Evolutionary conservation across 2,797 vertebrate species (phyloP).

Genomic region (Phoxinus dragarum): DNA sequence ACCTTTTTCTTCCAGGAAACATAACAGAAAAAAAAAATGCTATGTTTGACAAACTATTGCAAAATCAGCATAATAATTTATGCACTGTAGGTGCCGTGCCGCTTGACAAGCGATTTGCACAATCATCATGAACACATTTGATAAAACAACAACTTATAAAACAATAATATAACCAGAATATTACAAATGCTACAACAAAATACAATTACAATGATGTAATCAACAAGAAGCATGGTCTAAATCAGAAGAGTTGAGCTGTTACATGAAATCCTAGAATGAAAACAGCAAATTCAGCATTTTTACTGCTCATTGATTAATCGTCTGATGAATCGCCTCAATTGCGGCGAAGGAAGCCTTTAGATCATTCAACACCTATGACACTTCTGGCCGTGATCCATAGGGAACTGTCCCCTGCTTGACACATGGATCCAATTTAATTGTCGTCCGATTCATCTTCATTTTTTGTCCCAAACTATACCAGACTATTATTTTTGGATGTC

Average conservation of each 20-base stretch:
- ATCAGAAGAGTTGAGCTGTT: neutral
- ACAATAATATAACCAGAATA: neutral
- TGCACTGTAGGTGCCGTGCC: neutral
- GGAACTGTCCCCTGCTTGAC: constrained; percentile 6
- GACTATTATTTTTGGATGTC: constrained; percentile 34
- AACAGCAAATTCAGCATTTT: constrained; percentile 38
- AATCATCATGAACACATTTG: neutral
- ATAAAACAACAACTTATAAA: neutral
- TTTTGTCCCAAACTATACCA: constrained; percentile 15
- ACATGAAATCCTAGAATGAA: neutral
- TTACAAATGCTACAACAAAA: neutral
- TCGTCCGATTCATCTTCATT: constrained; percentile 45
- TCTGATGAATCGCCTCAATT: constrained; percentile 23
- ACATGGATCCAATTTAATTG: constrained; percentile 37
- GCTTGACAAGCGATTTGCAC: neutral
- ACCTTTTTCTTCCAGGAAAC: constrained; percentile 30
- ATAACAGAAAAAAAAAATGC: neutral
- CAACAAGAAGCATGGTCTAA: neutral
- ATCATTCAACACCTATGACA: constrained; percentile 26
- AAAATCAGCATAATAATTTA: neutral
- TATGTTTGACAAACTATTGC: constrained; percentile 9
- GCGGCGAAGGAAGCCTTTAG: neutral
- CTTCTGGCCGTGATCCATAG: constrained; percentile 26
- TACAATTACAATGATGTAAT: neutral
- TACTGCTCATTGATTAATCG: constrained; percentile 6